These are phyloP conservation scores for Ips nitidus DNA, from an alignment of 1,140 invertebrate species.

Conservation along the genomic window DNA sequence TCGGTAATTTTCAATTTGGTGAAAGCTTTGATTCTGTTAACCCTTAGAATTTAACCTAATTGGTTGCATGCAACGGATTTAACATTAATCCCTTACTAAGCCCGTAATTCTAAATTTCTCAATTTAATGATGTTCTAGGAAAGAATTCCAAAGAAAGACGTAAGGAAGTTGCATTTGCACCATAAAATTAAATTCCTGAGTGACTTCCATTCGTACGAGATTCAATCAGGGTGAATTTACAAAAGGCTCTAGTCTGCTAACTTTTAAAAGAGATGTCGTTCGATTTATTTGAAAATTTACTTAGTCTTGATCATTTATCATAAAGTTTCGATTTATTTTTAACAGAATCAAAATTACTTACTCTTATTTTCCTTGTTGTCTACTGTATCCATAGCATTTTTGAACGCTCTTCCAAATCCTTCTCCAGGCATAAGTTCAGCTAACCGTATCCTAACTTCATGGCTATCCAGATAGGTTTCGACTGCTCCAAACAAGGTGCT, in stretches of 20 bases:
- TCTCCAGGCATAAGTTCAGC: conserved; percentile 60
- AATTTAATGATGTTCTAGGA: too few relatives aligned
- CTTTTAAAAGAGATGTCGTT: too few relatives aligned
- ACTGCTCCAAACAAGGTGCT: conserved; percentile 58
- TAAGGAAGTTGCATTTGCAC: neutral
- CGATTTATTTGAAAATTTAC: too few relatives aligned
- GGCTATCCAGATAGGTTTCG: conserved; percentile 65
- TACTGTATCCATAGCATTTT: conserved; percentile 47
- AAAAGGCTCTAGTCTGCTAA: neutral
- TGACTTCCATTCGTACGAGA: neutral
- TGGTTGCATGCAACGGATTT: too few relatives aligned
- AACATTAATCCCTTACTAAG: too few relatives aligned
- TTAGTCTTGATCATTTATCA: neutral
- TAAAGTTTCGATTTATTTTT: neutral
- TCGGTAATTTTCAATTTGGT: too few relatives aligned
- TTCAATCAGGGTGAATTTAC: neutral
- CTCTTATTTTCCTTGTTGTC: conserved; percentile 40
- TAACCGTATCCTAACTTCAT: conserved; percentile 70
- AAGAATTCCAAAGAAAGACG: too few relatives aligned
- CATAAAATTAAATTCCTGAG: neutral
- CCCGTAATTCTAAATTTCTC: too few relatives aligned
- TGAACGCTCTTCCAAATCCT: conserved; percentile 48
- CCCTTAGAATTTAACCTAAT: too few relatives aligned
- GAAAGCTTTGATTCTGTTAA: too few relatives aligned
- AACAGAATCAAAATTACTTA: conserved; percentile 20